Base-by-base conservation (phyloP, 2,888 invertebrate species). In the Biston betularia region DNA sequence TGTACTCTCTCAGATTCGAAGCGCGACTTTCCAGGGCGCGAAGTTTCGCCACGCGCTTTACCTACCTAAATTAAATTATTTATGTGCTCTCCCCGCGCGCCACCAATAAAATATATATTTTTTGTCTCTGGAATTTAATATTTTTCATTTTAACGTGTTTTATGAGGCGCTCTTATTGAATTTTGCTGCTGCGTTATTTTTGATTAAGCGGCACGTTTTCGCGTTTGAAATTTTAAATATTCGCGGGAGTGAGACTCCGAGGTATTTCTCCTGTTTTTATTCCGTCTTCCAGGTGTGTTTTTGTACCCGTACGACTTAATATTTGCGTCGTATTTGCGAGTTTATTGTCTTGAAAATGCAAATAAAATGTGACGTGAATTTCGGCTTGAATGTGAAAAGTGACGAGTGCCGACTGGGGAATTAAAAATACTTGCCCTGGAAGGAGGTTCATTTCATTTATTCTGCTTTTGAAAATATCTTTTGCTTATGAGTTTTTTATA, bases 71-170 rank as follows among this genome's bases (percentile, higher is more conserved):
- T 88, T 83, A 87, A 86, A 88, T 87, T 87, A 88, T 89, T 87
- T 85, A 87, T 81, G 80, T 80, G 75, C 76, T 79, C 81, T 79
- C 76, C 75, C 74, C 78, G 77, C 79, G 81, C 79, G 71, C 68
- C 70, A 74, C 78, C 80, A 81, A 85, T 82, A 82, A 82, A 84
- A 85, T 84, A 82, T 84, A 77, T 76, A 75, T 84, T 86, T 86
- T 88, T 89, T 88, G 85, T 89, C 85, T 86, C 79, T 79, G 88
- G 88, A 90, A 90, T 91, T 89, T 90, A 87, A 91, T 90, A 90
- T 89, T 89, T 90, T 89, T 83, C 89, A 88, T 90, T 87, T 89
- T 81, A 83, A 81, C 86, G 81, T 87, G 84, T 88, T 90, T 90
- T 88, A 90, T 86, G 89, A 81, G 82, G 72, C 80, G 72, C 79